Percentiles rank a stretch among this genome's conserved stretches.
These are phyloP conservation scores for Scaptomyza graminum DNA, from an alignment of 1,140 invertebrate species.

Conservation along the genomic window DNA sequence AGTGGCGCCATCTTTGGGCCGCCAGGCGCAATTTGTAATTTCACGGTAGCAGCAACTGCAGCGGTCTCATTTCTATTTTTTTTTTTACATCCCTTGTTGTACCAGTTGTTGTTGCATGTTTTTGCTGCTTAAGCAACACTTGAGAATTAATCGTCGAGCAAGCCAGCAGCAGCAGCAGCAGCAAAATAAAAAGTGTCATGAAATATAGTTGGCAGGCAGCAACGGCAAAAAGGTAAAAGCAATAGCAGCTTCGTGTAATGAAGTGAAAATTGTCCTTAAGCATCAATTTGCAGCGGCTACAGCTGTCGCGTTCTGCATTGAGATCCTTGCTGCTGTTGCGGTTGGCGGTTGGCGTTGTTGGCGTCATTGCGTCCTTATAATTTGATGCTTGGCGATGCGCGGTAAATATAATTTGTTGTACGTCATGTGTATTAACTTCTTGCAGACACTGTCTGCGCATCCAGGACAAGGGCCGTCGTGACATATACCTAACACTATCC, in stretches of 20 bases:
- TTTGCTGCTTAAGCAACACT: conserved; percentile 56
- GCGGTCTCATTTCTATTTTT: too few relatives aligned
- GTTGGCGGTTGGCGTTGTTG: conserved; percentile 51
- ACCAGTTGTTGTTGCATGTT: conserved; percentile 21
- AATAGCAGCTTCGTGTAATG: conserved; percentile 64
- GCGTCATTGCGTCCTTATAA: conserved; percentile 63
- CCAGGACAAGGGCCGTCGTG: conserved; percentile 6
- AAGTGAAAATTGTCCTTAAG: conserved; percentile 84
- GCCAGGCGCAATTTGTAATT: conserved; percentile 63
- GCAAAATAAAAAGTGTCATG: conserved; percentile 24
- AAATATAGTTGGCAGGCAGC: conserved; percentile 33
- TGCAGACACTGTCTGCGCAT: conserved; percentile 63
- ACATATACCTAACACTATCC: conserved; percentile 8
- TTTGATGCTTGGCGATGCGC: conserved; percentile 83
- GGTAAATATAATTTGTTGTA: conserved; percentile 83
- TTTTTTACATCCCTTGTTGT: conserved; percentile 5
- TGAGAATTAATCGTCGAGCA: conserved; percentile 49
- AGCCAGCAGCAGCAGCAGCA: conserved; percentile 20
- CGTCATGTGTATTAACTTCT: conserved; percentile 82
- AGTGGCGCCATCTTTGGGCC: conserved; percentile 42
- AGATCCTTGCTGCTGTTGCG: conserved; percentile 19
- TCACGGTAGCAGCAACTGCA: conserved; percentile 46
- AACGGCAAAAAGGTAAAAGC: conserved; percentile 10
- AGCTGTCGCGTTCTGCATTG: conserved; percentile 20
- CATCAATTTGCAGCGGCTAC: conserved; percentile 74